Conservation (phyloP, 2,797 vertebrate species). For the Betta splendens region DNA sequence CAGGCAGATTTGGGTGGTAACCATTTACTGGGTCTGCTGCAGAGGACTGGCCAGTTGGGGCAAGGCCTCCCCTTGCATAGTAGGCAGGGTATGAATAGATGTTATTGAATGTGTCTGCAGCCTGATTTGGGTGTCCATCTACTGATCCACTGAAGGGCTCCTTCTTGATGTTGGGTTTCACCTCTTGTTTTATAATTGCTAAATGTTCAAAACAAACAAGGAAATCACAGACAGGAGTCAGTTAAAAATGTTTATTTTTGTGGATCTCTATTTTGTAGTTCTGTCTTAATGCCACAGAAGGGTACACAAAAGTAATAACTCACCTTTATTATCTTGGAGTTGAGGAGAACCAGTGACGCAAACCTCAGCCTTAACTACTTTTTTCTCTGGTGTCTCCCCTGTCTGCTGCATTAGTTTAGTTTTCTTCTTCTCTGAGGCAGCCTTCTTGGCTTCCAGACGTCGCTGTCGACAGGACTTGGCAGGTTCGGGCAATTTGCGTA, state of each 20-base stretch:
- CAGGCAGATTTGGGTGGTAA: conserved; percentile 90
- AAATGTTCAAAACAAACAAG: conserved; percentile 43
- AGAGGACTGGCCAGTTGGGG: conserved; percentile 82
- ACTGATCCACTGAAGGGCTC: conserved; percentile 88
- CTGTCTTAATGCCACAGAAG: not conserved
- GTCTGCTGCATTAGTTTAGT: conserved; percentile 88
- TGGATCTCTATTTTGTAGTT: not conserved
- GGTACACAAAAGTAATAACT: conserved; percentile 13
- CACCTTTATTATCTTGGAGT: conserved; percentile 81
- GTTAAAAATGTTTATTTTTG: conserved; percentile 4
- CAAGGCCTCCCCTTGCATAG: conserved; percentile 94
- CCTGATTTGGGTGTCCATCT: conserved; percentile 90
- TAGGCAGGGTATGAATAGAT: conserved; percentile 92
- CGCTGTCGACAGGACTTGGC: conserved; percentile 97
- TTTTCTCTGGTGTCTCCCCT: conserved; percentile 89
- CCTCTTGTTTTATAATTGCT: conserved; percentile 88
- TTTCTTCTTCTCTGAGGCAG: conserved; percentile 93
- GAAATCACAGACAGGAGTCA: conserved; percentile 9
- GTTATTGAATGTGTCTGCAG: conserved; percentile 90
- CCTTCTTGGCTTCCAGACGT: conserved; percentile 93
- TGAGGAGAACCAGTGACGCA: conserved; percentile 65
- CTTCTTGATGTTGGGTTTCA: conserved; percentile 85
- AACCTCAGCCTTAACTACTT: conserved; percentile 74
- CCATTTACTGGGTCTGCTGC: conserved; percentile 85
- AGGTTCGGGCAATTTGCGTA: conserved; percentile 92